Conservation (phyloP, 2,113 vertebrate genomes). For the Tenebrosternarchus preto region DNA sequence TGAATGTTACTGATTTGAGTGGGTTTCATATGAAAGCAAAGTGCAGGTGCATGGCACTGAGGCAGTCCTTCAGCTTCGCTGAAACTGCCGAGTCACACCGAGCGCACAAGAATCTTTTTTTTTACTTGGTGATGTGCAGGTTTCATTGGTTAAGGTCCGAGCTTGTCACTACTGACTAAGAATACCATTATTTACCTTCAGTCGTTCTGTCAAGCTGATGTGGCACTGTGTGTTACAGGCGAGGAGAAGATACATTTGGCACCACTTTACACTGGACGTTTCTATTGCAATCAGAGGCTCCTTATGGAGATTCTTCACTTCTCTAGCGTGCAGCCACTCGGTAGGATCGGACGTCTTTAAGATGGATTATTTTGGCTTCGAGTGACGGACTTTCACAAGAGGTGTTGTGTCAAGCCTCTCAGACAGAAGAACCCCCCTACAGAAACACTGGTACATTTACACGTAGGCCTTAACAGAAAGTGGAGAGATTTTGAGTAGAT, state of each 20-base stretch:
- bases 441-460: neutral
- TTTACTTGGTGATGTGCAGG: neutral
- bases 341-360: neutral
- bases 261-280: neutral
- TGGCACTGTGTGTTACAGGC: neutral
- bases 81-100: neutral
- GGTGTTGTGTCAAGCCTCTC: neutral
- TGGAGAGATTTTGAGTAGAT: neutral
- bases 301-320: neutral
- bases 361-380: neutral
- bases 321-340: neutral
- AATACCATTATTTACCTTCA: slow-evolving; percentile 10
- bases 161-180: slow-evolving; percentile 16
- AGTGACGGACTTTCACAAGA: too few relatives aligned
- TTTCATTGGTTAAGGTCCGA: slow-evolving; percentile 6
- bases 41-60: neutral
- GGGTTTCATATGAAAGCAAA: slow-evolving; percentile 1
- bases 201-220: slow-evolving; percentile 6
- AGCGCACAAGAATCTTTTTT: neutral
- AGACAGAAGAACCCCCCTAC: neutral
- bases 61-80: neutral
- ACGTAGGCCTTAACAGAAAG: neutral
- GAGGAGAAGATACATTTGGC: neutral
- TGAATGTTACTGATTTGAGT: neutral
- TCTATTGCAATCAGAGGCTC: neutral